Conservation (phyloP, 1,140 invertebrate genomes). For the Brachionus sp. region DNA sequence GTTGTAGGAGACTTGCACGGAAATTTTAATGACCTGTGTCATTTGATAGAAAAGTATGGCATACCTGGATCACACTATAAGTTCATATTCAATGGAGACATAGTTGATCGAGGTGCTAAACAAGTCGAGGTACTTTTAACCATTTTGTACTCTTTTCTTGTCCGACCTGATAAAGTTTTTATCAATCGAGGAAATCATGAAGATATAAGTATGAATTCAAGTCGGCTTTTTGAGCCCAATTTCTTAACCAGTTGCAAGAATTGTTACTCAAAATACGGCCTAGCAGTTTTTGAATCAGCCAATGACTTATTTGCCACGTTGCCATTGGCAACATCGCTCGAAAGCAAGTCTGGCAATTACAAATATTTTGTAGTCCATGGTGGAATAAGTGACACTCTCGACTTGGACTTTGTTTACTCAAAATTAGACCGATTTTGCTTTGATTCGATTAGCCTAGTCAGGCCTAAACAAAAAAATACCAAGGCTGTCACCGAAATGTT, state of each 20-base stretch:
- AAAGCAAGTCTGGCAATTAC: background rate
- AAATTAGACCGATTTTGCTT: slow-evolving; percentile 23
- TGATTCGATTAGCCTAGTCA: background rate
- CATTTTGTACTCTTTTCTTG: background rate
- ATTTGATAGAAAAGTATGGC: slow-evolving; percentile 17
- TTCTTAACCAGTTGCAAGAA: background rate
- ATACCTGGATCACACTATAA: background rate
- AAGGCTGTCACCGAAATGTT: background rate
- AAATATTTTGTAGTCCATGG: slow-evolving; percentile 26
- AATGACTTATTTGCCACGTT: background rate
- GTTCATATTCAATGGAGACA: slow-evolving; percentile 44
- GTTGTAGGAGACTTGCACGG: slow-evolving; percentile 42
- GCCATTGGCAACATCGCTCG: background rate
- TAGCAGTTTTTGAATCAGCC: background rate
- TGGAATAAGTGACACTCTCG: slow-evolving; percentile 6
- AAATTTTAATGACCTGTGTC: background rate
- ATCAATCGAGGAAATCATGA: slow-evolving; percentile 46
- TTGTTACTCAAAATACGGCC: background rate
- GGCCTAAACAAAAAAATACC: background rate
- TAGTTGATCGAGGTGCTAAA: slow-evolving; percentile 25
- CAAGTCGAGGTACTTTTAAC: slow-evolving; percentile 5
- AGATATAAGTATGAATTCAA: slow-evolving; percentile 22
- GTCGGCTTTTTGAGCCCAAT: background rate
- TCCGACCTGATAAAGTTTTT: slow-evolving; percentile 11
- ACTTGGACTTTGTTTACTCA: background rate